Conservation (phyloP, 2,797 vertebrate genomes). For the Periparus ater region DNA sequence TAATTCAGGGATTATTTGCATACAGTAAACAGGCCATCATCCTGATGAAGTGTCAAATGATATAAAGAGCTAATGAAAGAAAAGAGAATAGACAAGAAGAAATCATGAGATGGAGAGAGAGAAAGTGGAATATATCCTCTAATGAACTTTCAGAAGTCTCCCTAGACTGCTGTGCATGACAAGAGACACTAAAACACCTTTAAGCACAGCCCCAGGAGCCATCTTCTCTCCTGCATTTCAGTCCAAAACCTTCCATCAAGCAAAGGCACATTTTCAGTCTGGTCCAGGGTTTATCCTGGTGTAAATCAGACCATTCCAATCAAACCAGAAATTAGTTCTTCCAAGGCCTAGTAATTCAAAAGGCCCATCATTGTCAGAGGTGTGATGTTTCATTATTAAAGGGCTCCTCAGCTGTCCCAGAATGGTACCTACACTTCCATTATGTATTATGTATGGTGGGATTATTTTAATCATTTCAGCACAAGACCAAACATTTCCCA, state of each 20-base stretch:
- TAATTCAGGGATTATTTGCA: slow-evolving; percentile 66
- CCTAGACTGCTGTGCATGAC: not conserved
- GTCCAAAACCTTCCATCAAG: not conserved
- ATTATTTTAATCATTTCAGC: not conserved
- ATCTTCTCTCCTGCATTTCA: not conserved
- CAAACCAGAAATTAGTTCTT: not conserved
- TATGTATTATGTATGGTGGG: not conserved
- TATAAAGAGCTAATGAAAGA: slow-evolving; percentile 43
- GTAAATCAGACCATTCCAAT: not conserved
- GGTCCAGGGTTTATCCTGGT: not conserved
- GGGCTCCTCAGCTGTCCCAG: not conserved
- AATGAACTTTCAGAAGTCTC: not conserved
- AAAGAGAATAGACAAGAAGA: slow-evolving; percentile 22
- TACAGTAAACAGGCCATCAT: slow-evolving; percentile 61
- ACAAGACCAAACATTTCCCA: not conserved
- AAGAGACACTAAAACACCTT: not conserved
- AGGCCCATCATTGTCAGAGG: not conserved
- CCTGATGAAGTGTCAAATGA: slow-evolving; percentile 48
- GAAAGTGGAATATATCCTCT: not conserved
- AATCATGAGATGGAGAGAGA: not conserved
- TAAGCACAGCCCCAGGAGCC: not conserved
- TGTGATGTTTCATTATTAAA: not conserved
- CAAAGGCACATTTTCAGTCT: not conserved
- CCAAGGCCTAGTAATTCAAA: not conserved
- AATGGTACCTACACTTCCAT: not conserved